Conservation (phyloP, 2,113 vertebrate genomes). For the Meriones unguiculatus region DNA sequence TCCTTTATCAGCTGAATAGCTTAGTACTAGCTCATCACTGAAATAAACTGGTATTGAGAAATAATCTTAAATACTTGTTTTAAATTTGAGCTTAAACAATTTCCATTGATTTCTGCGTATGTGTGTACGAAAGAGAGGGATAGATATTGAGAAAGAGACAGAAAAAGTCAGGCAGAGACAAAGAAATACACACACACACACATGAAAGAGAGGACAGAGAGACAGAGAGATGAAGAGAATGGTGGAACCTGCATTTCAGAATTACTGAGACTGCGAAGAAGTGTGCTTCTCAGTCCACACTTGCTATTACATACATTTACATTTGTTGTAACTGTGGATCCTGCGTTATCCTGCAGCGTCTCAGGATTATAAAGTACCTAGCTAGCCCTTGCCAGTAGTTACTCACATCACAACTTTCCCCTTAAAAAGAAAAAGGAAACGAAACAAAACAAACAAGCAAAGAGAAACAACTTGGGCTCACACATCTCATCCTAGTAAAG, state of each 20-base stretch:
- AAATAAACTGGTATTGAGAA: conserved; percentile 9
- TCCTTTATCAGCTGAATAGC: background rate
- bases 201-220: background rate
- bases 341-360: background rate
- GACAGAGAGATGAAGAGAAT: background rate
- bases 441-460: background rate
- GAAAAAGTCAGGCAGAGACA: background rate
- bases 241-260: background rate
- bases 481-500: background rate
- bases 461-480: background rate
- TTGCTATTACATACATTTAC: background rate
- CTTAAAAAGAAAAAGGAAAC: background rate
- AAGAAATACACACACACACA: background rate
- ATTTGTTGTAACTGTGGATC: background rate
- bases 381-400: background rate
- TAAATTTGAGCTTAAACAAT: background rate
- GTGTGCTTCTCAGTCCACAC: background rate
- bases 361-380: background rate
- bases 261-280: conserved; percentile 1
- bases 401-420: background rate
- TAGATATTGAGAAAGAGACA: background rate
- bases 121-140: background rate
- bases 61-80: conserved; percentile 14
- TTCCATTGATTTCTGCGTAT: background rate
- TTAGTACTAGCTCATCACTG: background rate